Evolutionary conservation across 2,113 vertebrate species (phyloP).

Genomic region (Empidonax traillii): DNA sequence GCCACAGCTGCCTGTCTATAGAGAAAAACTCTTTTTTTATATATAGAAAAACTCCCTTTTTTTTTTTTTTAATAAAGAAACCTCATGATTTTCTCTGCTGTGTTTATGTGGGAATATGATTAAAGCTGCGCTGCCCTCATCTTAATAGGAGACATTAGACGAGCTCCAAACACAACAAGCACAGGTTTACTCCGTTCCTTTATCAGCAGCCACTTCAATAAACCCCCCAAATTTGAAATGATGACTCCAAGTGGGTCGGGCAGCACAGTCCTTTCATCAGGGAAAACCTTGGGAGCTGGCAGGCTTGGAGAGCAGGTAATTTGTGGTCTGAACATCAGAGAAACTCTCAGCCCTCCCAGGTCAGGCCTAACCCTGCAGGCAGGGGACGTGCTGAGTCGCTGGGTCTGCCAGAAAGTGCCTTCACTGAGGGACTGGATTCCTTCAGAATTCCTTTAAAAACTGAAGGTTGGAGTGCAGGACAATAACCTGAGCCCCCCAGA

Average conservation of each 20-base stretch:
- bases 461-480: accelerated
- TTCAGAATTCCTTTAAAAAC: neutral
- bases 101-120: neutral
- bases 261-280: neutral
- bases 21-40: neutral
- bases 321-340: neutral
- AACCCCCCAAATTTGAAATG: neutral
- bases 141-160: neutral
- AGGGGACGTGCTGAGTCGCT: neutral
- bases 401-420: neutral
- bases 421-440: neutral
- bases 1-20: neutral
- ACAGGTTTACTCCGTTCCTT: neutral
- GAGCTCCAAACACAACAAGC: neutral
- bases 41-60: neutral
- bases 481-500: neutral
- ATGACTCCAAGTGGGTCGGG: neutral
- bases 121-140: neutral
- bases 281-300: neutral
- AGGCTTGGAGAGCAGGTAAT: neutral
- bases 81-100: neutral
- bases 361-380: neutral
- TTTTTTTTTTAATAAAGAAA: neutral
- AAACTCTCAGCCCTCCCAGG: neutral
- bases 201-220: neutral